Conservation (phyloP, 2,113 vertebrate species). For the Scolopax mira region DNA sequence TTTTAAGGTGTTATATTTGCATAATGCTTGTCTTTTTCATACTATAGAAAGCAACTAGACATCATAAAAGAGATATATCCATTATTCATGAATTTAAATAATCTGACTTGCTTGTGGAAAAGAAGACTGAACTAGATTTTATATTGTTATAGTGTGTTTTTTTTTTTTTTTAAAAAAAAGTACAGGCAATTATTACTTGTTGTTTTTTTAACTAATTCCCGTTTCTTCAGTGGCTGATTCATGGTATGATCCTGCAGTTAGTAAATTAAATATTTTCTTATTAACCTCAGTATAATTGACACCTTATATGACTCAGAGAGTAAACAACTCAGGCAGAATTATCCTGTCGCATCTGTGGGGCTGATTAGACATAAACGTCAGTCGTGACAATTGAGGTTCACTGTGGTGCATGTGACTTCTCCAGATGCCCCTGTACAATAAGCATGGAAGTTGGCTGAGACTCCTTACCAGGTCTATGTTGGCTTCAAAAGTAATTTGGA, state of each 20-base stretch:
- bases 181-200: not conserved
- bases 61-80: constrained; percentile 51
- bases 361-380: not conserved
- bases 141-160: not conserved
- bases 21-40: constrained; percentile 44
- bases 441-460: not conserved
- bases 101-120: constrained; percentile 1
- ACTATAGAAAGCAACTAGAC: constrained; percentile 27
- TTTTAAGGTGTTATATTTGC: constrained; percentile 46
- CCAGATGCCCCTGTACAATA: not conserved
- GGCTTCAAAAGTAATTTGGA: not conserved
- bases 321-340: constrained; percentile 1
- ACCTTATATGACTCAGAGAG: constrained; percentile 23
- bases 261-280: constrained; percentile 24
- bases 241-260: not conserved
- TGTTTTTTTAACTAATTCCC: constrained; percentile 7
- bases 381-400: not conserved
- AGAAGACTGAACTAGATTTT: not conserved
- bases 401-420: not conserved
- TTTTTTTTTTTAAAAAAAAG: not conserved
- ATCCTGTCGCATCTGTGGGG: not conserved
- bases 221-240: constrained; percentile 17
- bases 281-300: constrained; percentile 1
- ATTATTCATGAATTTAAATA: constrained; percentile 74
- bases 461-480: not conserved